Percentiles rank a stretch among this genome's conserved stretches.
phyloP scores from a whole-genome alignment of 30 jellyfish, hydroid and myxozoan species.

The Rhopilema esculentum region DNA sequence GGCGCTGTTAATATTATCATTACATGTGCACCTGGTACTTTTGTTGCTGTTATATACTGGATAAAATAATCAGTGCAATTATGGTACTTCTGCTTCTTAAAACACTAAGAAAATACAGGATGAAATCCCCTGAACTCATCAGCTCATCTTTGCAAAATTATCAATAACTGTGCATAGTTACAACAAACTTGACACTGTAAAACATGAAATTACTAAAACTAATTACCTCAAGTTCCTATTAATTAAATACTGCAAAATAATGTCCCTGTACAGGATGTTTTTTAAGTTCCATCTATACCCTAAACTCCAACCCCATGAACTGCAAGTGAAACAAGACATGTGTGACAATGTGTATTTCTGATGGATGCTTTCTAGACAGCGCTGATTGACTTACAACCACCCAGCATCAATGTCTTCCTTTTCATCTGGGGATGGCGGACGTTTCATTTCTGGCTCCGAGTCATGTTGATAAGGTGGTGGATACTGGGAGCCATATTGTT shows the following conservation, averaged over 20 bases:
- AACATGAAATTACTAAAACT: no score
- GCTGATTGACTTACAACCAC: slow-evolving; percentile 15
- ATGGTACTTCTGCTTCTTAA: no score
- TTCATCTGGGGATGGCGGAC: slow-evolving; percentile 23
- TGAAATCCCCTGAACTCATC: no score
- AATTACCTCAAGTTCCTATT: not conserved
- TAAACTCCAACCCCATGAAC: not conserved
- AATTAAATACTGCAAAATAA: no score
- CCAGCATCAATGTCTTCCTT: slow-evolving; percentile 52
- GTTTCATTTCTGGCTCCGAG: slow-evolving; percentile 17
- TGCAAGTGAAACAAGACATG: not conserved
- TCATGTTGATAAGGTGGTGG: slow-evolving; percentile 67
- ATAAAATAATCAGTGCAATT: no score
- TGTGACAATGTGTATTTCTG: not conserved
- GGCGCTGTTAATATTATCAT: no score
- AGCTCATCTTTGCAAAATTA: no score
- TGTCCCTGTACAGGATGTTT: not conserved
- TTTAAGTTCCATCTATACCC: not conserved
- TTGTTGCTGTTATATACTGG: no score
- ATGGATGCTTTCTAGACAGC: not conserved
- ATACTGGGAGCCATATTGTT: slow-evolving; percentile 39
- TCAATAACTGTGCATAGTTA: no score
- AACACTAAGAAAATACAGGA: no score
- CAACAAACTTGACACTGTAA: no score
- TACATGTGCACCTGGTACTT: no score